Conservation (phyloP, 1,140 invertebrate genomes). For the Sarcophaga peregrina region DNA sequence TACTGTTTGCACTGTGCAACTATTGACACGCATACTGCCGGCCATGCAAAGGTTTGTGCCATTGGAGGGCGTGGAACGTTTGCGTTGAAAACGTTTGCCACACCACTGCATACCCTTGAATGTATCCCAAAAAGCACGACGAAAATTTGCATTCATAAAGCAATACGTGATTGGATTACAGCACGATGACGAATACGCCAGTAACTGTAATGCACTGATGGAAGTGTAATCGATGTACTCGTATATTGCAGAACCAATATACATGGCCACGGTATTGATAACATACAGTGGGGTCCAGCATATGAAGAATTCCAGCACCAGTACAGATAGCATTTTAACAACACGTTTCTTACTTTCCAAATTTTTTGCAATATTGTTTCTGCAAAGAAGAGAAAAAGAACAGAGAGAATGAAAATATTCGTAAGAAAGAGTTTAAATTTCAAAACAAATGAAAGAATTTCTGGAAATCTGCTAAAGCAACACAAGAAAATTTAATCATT, state of each 20-base stretch:
- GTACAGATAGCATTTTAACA: constrained; percentile 89
- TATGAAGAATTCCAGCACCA: constrained; percentile 90
- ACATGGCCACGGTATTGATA: constrained; percentile 80
- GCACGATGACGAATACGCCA: constrained; percentile 87
- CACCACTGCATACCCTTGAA: constrained; percentile 55
- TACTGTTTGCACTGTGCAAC: constrained; percentile 56
- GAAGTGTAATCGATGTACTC: constrained; percentile 76
- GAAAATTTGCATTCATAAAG: constrained; percentile 91
- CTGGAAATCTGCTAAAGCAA: no score
- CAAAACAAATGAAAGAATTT: no score
- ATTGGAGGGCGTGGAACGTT: constrained; percentile 51
- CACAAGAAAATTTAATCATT: no score
- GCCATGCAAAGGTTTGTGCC: constrained; percentile 59
- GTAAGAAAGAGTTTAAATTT: no score
- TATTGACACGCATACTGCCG: constrained; percentile 61
- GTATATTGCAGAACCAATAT: constrained; percentile 78
- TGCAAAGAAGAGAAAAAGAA: constrained; percentile 42
- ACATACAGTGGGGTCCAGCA: constrained; percentile 91
- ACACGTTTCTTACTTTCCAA: constrained; percentile 71
- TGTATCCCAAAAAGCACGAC: constrained; percentile 79
- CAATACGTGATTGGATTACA: constrained; percentile 94
- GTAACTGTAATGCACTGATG: constrained; percentile 80
- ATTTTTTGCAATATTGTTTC: constrained; percentile 66
- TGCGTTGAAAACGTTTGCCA: constrained; percentile 52
- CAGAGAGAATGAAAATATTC: no score